A percentile compares a stretch with the other conserved stretches of the same genome.
Conservation (phyloP, 1,140 invertebrate species). For the Cydia splendana region DNA sequence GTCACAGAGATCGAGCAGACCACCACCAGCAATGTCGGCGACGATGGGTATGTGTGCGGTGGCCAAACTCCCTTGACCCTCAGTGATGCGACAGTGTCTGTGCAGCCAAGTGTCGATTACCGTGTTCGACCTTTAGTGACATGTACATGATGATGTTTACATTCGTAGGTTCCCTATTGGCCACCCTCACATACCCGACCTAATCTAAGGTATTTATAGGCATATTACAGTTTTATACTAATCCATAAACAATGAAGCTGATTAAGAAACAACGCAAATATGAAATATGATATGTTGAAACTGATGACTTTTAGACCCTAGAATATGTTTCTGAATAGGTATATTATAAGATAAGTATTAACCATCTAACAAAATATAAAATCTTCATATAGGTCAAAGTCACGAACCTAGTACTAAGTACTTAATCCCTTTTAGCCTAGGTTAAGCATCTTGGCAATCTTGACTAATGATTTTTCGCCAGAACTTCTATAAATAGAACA, state of each 20-base stretch:
- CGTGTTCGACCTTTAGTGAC: slow-evolving; percentile 55
- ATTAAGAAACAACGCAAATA: background rate
- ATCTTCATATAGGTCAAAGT: slow-evolving; percentile 19
- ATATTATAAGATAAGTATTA: background rate
- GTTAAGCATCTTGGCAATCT: background rate
- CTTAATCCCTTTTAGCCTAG: background rate
- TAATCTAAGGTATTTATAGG: slow-evolving; percentile 81
- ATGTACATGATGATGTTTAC: slow-evolving; percentile 43
- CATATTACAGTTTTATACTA: slow-evolving; percentile 18
- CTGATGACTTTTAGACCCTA: background rate
- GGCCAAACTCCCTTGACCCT: slow-evolving; percentile 64
- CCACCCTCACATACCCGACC: slow-evolving; percentile 84
- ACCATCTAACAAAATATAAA: background rate
- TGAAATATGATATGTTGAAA: background rate
- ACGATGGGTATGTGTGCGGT: slow-evolving; percentile 91
- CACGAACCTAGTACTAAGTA: background rate
- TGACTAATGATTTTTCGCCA: background rate
- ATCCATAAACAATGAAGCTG: background rate
- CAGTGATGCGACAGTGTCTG: slow-evolving; percentile 63
- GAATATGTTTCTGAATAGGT: background rate
- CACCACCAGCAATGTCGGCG: slow-evolving; percentile 83
- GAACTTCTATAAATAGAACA: background rate
- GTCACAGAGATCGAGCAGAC: slow-evolving; percentile 90
- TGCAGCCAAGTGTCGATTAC: slow-evolving; percentile 62
- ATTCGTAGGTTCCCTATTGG: slow-evolving; percentile 54